Percentiles rank a stretch among this genome's conserved stretches.
phyloP scores from a whole-genome alignment of 2,113 vertebrate species.

The Centropus unirufus region DNA sequence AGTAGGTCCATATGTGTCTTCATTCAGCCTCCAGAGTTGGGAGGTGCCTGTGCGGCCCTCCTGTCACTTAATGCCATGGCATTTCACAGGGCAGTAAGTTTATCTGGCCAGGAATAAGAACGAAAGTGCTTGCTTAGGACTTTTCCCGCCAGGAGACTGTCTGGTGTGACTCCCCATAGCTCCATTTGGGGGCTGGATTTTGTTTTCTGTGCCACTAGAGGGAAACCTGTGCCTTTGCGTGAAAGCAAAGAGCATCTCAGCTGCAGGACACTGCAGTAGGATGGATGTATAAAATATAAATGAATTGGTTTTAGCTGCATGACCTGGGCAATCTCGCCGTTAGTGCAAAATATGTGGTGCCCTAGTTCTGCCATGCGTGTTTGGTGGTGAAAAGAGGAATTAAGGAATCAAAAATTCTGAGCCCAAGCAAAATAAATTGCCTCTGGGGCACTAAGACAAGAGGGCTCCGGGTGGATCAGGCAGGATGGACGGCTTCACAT shows the following conservation, averaged over 20 bases:
- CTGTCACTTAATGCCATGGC: neutral
- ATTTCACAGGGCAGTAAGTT: neutral
- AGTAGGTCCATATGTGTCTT: neutral
- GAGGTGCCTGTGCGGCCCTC: neutral
- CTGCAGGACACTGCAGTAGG: neutral
- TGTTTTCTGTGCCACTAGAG: conserved; percentile 69
- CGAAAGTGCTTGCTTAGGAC: neutral
- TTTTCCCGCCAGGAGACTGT: neutral
- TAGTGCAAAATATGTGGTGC: neutral
- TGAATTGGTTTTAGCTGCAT: neutral
- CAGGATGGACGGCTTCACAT: neutral
- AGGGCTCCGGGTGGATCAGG: neutral
- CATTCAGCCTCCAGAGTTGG: neutral
- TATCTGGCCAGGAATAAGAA: neutral
- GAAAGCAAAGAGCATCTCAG: neutral
- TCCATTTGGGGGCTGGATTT: conserved; percentile 39
- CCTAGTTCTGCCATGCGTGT: neutral
- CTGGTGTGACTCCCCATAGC: neutral
- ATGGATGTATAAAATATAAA: neutral
- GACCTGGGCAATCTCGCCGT: rapidly evolving
- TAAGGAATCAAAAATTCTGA: neutral
- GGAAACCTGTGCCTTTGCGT: conserved; percentile 61
- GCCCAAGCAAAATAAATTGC: neutral
- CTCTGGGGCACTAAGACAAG: neutral
- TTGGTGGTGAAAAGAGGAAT: neutral